A percentile compares a stretch with the other conserved stretches of the same genome.
Evolutionary conservation across 2,888 invertebrate species (phyloP).

Genomic region (Sericinus montela): DNA sequence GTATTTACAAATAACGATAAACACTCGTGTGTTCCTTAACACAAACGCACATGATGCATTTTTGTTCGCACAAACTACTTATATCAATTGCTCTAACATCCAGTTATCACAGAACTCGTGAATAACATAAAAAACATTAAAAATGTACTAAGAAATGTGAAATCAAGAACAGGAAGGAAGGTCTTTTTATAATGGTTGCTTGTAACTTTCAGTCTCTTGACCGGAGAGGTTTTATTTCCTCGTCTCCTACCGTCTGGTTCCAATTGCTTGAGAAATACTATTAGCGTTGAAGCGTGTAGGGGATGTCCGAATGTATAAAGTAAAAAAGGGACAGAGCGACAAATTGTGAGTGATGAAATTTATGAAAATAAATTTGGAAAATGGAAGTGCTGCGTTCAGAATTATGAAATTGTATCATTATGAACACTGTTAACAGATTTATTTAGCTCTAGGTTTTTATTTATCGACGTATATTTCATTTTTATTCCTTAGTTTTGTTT

Average conservation of each 20-base stretch:
- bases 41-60: slow-evolving; percentile 32
- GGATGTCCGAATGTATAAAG: slow-evolving; percentile 43
- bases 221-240: slow-evolving; percentile 50
- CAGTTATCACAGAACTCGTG: slow-evolving; percentile 40
- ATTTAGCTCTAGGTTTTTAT: neutral
- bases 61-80: slow-evolving; percentile 22
- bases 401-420: neutral
- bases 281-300: slow-evolving; percentile 48
- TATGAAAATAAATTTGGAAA: neutral
- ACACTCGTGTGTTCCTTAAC: slow-evolving; percentile 28
- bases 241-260: slow-evolving; percentile 58
- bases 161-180: slow-evolving; percentile 17
- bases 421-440: neutral
- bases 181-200: slow-evolving; percentile 31
- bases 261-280: slow-evolving; percentile 66
- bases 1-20: slow-evolving; percentile 30
- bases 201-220: slow-evolving; percentile 42
- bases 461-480: too few species aligned
- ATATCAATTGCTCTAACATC: slow-evolving; percentile 25
- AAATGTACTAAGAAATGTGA: slow-evolving; percentile 1
- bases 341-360: slow-evolving; percentile 22
- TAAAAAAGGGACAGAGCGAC: slow-evolving; percentile 34
- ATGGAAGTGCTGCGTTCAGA: neutral
- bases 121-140: slow-evolving; percentile 15
- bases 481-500: too few species aligned